Evolutionary conservation across 2,888 invertebrate genomes (phyloP).

Genomic region (Stegophylla sp.): DNA sequence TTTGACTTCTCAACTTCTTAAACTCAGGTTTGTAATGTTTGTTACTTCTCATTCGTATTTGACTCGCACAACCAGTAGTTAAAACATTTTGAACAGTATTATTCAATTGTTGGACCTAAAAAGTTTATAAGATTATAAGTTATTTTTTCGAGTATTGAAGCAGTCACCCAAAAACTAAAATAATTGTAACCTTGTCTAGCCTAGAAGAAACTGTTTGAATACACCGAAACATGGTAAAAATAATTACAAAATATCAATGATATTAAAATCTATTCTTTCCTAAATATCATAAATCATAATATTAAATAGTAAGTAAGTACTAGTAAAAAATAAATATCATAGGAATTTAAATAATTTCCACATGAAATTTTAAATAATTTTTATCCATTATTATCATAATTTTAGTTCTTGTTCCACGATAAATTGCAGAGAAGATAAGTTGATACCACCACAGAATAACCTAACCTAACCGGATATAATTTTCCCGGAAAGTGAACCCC

Average conservation of each 20-base stretch:
- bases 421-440: no score
- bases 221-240: background rate
- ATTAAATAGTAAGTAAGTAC: background rate
- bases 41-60: conserved; percentile 46
- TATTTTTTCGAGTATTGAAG: background rate
- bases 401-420: no score
- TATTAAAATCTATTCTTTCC: no score
- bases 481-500: no score
- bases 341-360: no score
- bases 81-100: background rate
- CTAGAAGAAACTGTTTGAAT: background rate
- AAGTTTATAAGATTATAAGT: background rate
- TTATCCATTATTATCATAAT: no score
- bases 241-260: no score
- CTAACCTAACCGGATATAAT: no score
- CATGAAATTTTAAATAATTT: no score
- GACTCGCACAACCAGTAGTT: conserved; percentile 22
- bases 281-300: background rate
- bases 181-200: conserved; percentile 31
- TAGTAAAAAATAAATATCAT: background rate
- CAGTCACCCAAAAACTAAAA: background rate
- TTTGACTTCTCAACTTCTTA: conserved; percentile 71
- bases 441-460: no score
- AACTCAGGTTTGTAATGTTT: conserved; percentile 86
- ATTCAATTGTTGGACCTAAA: conserved; percentile 17